Evolutionary conservation across 2,888 invertebrate species (phyloP).

Genomic region (Bugulina stolonifera): DNA sequence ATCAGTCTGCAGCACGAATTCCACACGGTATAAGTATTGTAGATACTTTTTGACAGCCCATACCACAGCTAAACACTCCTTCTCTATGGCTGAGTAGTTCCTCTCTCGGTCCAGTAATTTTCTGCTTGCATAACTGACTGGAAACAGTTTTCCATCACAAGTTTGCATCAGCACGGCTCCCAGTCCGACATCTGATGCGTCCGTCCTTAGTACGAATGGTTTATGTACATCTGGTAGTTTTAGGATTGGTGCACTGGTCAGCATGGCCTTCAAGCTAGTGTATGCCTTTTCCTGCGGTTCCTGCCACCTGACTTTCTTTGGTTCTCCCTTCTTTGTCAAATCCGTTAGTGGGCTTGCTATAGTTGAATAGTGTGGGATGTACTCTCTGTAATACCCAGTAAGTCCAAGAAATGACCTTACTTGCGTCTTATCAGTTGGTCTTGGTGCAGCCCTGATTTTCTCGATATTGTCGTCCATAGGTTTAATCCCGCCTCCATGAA

Average conservation of each 20-base stretch:
- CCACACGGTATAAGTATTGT: constrained; percentile 30
- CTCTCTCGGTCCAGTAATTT: constrained; percentile 32
- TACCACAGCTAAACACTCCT: constrained; percentile 34
- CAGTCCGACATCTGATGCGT: constrained; percentile 35
- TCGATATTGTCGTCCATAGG: constrained; percentile 1
- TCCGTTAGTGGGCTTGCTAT: constrained; percentile 31
- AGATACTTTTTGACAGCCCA: constrained; percentile 31
- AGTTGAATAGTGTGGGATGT: constrained; percentile 28
- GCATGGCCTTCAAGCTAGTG: constrained; percentile 26
- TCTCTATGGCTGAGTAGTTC: constrained; percentile 33
- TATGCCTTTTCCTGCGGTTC: constrained; percentile 28
- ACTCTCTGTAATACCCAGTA: constrained; percentile 27
- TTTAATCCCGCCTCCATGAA: neutral
- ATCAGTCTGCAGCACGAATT: constrained; percentile 33
- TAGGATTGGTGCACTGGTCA: constrained; percentile 31
- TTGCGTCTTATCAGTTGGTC: constrained; percentile 27
- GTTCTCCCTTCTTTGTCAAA: constrained; percentile 32
- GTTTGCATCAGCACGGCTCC: constrained; percentile 35
- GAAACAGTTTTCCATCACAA: constrained; percentile 29
- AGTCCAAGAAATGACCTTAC: constrained; percentile 27
- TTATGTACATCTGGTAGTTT: constrained; percentile 31
- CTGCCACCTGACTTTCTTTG: constrained; percentile 31
- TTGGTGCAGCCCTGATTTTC: constrained; percentile 27
- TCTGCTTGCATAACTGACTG: constrained; percentile 35
- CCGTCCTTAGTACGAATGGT: constrained; percentile 32